Base-by-base conservation (phyloP, 2,113 vertebrate genomes). In the Patagioenas fasciata region DNA sequence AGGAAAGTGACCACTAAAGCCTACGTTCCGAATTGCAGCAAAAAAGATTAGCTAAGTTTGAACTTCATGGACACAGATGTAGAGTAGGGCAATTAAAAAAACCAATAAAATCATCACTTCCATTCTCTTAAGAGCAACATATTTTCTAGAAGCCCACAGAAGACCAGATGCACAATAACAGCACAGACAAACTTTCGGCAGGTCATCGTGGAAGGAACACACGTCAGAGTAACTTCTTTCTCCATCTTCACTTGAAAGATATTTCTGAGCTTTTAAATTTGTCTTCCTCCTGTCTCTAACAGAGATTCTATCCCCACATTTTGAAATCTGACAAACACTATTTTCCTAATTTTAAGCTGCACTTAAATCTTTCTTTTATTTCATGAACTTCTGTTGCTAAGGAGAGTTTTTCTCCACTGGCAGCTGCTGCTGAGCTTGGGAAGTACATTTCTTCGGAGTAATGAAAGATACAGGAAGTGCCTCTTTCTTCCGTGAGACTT, bases 381-480 rank as follows among this genome's bases (percentile, higher is more conserved):
- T 64, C 4, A 62, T 32, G 21, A 73, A 40, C 58, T 83, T 48
- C 58, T 70, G 91, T 94, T 94, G 87, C 84, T 95, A 96, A 75
- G 91, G 78, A 67, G 81, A 9, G 0, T 72, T 91, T 5, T 60
- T 40, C 67, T 66, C 38, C 58, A 24, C 53, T 18, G 8, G 32
- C 18, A 58, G 81, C 58, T 88, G 40, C 23, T 19, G 32, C 20
- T 18, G 54, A 89, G 70, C 40, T 24, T 23, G n/a, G 54, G 28
- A 25, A 11, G 1, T 18, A 50, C 44, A 56, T 14, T 82, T 89
- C 64, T 71, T 50, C 38, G 56, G 54, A 56, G 66, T 65, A 57
- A 88, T 29, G 54, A 53, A 88, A 95, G 54, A 50, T 54, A 77
- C 28, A 24, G 9, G 36, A 81, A 79, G 28, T 29, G 26, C 15